Evolutionary conservation across 2,113 vertebrate genomes (phyloP), one percentile per base, ranked within the genome.

Genomic region (Platichthys stellatus): DNA sequence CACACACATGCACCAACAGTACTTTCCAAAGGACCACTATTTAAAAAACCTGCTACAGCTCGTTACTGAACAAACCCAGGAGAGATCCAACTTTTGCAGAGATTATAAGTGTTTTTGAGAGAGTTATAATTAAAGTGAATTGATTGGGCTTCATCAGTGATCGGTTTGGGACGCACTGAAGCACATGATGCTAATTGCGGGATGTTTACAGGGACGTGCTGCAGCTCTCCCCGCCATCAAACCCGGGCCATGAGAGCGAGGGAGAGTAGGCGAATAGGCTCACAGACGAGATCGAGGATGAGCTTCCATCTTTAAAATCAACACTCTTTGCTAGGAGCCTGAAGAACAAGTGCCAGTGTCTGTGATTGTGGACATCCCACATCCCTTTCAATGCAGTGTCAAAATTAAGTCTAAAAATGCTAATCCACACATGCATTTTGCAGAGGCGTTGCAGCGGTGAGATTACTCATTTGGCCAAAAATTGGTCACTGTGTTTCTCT

Each of bases 71-170:
- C 45, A 77, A 88, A 79, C 0, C 60, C 81, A 82, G 0, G 23
- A 24, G 83, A 85, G 80, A 84, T 87, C 57, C 68, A 86, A 81
- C 80, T 86, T 89, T 70, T 84, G 67, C 51, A 76, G 63, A 87
- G 86, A 90, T 88, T 82, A 80, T 81, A 83, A 26, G 40, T 56
- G 68, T 88, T 91, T 86, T 66, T 75, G 75, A 85, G 76, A 79
- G 83, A 88, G 78, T 80, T 88, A 75, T 92, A 90, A 94, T 91
- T 92, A 90, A 85, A 79, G 74, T 0, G 24, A 87, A 91, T 88
- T 89, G 90, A 93, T 91, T 93, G 70, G 84, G 82, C 78, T 84
- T 88, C 76, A 92, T 90, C 87, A 86, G 66, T 35, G 63, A 87
- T 85, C 5, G 45, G 80, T 84, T 85, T 73, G 71, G 78, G 80